Base-by-base conservation (phyloP, 2,888 invertebrate species). In the Amiota communis region DNA sequence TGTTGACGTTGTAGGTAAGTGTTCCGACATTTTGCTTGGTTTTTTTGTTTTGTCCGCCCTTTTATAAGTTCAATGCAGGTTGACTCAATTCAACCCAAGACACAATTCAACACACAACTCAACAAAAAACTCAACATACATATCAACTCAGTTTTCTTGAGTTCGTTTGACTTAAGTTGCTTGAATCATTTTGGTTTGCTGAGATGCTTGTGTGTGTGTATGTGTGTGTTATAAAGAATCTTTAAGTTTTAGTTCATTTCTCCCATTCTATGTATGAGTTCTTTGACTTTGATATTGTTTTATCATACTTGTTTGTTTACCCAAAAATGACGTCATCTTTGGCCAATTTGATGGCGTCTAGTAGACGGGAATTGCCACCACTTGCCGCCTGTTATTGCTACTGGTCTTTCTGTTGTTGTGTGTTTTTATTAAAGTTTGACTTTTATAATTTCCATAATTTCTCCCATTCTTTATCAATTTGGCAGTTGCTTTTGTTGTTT, bases 1-100 rank as follows among this genome's bases (percentile, higher is more conserved):
- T 85, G 85, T 85, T 85, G 85, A 81, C 69, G 79, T 80, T 78
- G 82, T 75, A 68, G 82, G 79, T 74, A 82, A 77, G 73, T 74
- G 73, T 73, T 81, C 79, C 23, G 79, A 76, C 81, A 81, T 79
- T 72, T 56, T 72, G 3, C 23, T 71, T 64, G 48, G n/a, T n/a
- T n/a, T n/a, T n/a, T 13, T 65, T 10, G 49, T 59, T 70, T 61
- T 57, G 64, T 49, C 57, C 36, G 53, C 56, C 17, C 46, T 67
- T 49, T 71, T 57, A 11, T 36, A 36, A 36, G 36, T 36, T 36
- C 36, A 36, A 36, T 36, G 36, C 6, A 36, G 36, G 36, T 36
- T 36, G 36, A 36, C 36, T 36, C 36, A 36, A 36, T 36, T 36
- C 36, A 36, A 36, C 36, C 36, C 6, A 6, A 36, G 36, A 36